phyloP scores from a whole-genome alignment of 1,140 invertebrate genomes.

The Drosophila parvula region DNA sequence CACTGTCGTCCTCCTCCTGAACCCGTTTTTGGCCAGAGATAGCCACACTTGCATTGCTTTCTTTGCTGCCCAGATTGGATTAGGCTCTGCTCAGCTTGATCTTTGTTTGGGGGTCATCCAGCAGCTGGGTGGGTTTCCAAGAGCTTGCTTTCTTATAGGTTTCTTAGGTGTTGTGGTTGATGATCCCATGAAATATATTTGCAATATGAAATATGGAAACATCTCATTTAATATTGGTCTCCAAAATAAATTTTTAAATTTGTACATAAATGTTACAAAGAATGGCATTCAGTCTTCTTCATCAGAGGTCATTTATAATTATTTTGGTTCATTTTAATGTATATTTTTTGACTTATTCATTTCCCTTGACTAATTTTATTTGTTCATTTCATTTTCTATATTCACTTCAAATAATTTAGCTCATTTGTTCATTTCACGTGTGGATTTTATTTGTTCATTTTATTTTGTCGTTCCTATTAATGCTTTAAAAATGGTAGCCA shows the following conservation, averaged over 20 bases:
- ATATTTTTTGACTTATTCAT: not conserved
- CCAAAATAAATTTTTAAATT: not conserved
- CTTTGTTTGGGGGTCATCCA: constrained; percentile 13
- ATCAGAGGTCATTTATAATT: not conserved
- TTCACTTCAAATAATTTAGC: not conserved
- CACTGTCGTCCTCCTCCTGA: not conserved
- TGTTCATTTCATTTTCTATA: not conserved
- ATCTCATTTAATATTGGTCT: no score
- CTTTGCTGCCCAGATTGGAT: constrained; percentile 13
- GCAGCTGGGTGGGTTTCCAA: constrained; percentile 2
- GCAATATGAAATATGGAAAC: no score
- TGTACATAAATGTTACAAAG: no score
- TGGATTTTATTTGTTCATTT: not conserved
- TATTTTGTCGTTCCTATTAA: no score
- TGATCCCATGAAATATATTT: not conserved
- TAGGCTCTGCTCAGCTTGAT: constrained; percentile 12
- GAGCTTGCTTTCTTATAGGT: not conserved
- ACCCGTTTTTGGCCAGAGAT: constrained; percentile 34
- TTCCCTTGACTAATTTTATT: not conserved
- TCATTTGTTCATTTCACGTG: not conserved
- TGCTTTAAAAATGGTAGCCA: no score
- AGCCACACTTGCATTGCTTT: constrained; percentile 26
- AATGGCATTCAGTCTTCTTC: no score
- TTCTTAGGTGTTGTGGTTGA: not conserved
- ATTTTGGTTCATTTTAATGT: no score